phyloP scores from a whole-genome alignment of 2,797 vertebrate species.

The Xiphophorus birchmanni region DNA sequence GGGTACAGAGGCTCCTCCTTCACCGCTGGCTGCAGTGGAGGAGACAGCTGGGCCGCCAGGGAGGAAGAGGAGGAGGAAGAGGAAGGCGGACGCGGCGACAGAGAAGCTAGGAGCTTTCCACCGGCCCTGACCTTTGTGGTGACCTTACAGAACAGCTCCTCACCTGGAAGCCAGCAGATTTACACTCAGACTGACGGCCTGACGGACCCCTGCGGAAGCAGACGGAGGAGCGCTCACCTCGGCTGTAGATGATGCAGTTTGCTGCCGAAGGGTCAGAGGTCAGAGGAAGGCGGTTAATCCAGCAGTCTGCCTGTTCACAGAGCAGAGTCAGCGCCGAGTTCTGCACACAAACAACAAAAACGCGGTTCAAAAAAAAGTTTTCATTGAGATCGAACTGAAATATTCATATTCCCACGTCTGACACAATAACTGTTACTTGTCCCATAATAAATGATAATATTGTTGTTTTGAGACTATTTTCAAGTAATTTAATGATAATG shows the following conservation, averaged over 20 bases:
- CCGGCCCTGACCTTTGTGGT: slow-evolving; percentile 78
- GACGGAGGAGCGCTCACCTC: slow-evolving; percentile 75
- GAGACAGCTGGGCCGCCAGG: slow-evolving; percentile 61
- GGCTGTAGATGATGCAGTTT: slow-evolving; percentile 88
- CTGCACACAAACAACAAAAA: slow-evolving; percentile 54
- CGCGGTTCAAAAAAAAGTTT: not conserved
- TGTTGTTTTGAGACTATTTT: too few species aligned
- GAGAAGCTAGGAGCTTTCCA: slow-evolving; percentile 70
- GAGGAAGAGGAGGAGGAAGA: slow-evolving; percentile 64
- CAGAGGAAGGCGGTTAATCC: slow-evolving; percentile 85
- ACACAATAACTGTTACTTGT: too few species aligned
- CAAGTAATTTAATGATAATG: too few species aligned
- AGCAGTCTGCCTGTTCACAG: slow-evolving; percentile 86
- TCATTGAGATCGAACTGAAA: not conserved
- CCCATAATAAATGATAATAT: too few species aligned
- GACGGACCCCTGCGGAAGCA: not conserved
- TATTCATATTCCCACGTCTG: not conserved
- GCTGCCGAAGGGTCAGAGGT: slow-evolving; percentile 76
- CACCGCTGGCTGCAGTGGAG: slow-evolving; percentile 58
- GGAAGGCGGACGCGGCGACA: slow-evolving; percentile 59
- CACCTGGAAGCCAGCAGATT: slow-evolving; percentile 74
- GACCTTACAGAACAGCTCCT: slow-evolving; percentile 88
- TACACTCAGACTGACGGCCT: not conserved
- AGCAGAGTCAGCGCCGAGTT: slow-evolving; percentile 73
- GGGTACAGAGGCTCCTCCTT: slow-evolving; percentile 82